Conservation (phyloP, 2,113 vertebrate genomes). For the Tonatia bakeri region DNA sequence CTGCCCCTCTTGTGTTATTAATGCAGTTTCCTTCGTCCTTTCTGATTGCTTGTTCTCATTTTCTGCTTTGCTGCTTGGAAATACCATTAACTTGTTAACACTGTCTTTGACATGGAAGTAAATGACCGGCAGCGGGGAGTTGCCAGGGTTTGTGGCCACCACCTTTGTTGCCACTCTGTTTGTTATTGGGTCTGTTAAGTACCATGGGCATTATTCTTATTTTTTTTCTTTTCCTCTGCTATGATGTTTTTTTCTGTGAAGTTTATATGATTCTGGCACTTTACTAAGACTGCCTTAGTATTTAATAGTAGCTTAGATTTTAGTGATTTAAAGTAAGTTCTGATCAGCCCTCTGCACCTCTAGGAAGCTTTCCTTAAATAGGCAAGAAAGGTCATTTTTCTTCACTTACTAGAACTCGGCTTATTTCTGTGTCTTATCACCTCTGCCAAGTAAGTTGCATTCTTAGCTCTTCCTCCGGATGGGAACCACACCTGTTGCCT, state of each 20-base stretch:
- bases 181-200: background rate
- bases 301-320: background rate
- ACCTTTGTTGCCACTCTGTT: background rate
- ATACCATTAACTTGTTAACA: slow-evolving; percentile 3
- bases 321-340: slow-evolving; percentile 6
- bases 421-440: background rate
- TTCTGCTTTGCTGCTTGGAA: slow-evolving; percentile 7
- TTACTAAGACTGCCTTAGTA: background rate
- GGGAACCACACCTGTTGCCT: background rate
- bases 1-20: background rate
- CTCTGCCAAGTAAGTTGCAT: background rate
- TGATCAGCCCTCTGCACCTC: background rate
- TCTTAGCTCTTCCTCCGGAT: background rate
- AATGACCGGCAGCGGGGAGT: background rate
- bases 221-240: background rate
- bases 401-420: background rate
- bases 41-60: slow-evolving; percentile 15
- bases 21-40: background rate
- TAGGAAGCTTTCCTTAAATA: background rate
- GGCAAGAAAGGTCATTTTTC: background rate
- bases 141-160: background rate
- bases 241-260: background rate
- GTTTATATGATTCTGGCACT: background rate
- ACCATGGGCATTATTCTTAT: background rate
- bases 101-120: background rate